Evolutionary conservation across 2,797 vertebrate genomes (phyloP).

Genomic region (Callimico goeldii): DNA sequence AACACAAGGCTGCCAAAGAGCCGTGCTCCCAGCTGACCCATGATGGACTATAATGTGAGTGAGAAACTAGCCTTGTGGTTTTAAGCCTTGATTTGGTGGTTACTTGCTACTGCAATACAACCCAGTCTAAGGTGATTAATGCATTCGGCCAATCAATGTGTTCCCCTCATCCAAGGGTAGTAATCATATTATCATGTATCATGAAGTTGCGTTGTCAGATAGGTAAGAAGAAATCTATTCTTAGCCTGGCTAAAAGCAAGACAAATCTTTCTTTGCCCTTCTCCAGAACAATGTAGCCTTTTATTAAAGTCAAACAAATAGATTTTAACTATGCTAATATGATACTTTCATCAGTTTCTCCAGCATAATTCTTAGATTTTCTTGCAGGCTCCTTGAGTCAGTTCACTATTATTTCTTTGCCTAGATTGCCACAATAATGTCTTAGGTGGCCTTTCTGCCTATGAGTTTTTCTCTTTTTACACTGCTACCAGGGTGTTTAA

Average conservation of each 20-base stretch:
- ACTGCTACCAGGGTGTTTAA: background rate
- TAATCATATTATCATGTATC: background rate
- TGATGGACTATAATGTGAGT: background rate
- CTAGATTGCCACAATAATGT: background rate
- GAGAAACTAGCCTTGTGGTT: background rate
- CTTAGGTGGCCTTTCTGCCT: background rate
- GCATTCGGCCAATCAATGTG: background rate
- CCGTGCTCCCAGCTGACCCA: background rate
- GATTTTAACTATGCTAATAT: background rate
- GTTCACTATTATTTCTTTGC: background rate
- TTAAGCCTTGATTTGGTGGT: background rate
- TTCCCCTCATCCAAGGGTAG: background rate
- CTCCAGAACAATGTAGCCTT: background rate
- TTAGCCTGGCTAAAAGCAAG: background rate
- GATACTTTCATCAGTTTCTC: constrained; percentile 26
- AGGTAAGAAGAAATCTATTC: background rate
- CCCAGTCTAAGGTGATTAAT: background rate
- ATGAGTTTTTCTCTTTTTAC: background rate
- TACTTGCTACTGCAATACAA: background rate
- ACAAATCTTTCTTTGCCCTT: background rate
- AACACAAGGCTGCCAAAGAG: background rate
- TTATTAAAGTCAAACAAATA: background rate
- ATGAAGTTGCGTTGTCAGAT: background rate
- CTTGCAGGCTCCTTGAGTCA: background rate
- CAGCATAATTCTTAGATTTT: background rate